phyloP scores from a whole-genome alignment of 2,113 vertebrate species.

The Plecotus auritus region DNA sequence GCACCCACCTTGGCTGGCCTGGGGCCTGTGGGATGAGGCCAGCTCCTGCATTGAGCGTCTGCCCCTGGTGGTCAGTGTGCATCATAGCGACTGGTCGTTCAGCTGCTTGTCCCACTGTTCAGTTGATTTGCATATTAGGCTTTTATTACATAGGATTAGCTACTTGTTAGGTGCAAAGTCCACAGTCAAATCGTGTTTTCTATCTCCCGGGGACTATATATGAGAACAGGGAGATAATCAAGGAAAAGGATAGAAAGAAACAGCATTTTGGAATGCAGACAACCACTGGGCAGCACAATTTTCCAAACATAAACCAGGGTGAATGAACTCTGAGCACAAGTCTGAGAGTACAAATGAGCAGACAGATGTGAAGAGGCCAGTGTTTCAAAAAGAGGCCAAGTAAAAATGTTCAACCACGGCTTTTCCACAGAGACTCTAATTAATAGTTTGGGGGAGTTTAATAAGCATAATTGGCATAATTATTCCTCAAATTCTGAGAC shows the following conservation, averaged over 20 bases:
- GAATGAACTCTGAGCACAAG: neutral
- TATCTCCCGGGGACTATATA: neutral
- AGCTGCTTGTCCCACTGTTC: too few species aligned
- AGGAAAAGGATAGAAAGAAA: neutral
- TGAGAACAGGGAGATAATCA: neutral
- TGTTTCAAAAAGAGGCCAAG: neutral
- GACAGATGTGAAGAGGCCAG: neutral
- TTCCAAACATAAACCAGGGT: neutral
- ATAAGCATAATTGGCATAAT: constrained; percentile 51
- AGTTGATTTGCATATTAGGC: too few species aligned
- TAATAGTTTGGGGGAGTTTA: constrained; percentile 38
- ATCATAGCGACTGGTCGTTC: too few species aligned
- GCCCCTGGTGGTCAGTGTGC: too few species aligned
- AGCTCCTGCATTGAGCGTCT: too few species aligned
- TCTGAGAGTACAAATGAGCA: neutral
- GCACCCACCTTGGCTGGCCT: too few species aligned
- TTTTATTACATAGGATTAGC: neutral
- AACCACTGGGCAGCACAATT: fast-evolving
- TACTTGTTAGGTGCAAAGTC: neutral
- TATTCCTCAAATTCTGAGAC: constrained; percentile 37
- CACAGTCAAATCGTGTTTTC: neutral
- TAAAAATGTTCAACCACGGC: neutral
- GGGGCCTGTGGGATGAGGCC: too few species aligned
- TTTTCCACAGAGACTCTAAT: constrained; percentile 30
- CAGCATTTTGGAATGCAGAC: too few species aligned